A percentile compares a stretch with the other conserved stretches of the same genome.
These are phyloP conservation scores for Gila robusta DNA, from an alignment of 2,797 vertebrate genomes.

Conservation along the genomic window DNA sequence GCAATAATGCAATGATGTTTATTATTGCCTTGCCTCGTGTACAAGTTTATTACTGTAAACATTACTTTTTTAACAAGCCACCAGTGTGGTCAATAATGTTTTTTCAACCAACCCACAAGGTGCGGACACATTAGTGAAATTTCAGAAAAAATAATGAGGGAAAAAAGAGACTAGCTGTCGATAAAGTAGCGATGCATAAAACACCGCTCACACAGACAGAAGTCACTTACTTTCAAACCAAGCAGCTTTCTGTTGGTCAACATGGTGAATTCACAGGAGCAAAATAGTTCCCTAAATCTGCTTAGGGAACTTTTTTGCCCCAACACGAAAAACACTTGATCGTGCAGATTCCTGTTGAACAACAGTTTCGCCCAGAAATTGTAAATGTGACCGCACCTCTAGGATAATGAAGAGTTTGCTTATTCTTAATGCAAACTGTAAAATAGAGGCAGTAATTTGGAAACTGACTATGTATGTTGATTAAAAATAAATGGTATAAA, in stretches of 20 bases:
- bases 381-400: not conserved
- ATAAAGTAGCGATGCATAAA: not conserved
- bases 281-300: not conserved
- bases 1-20: not conserved
- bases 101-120: not conserved
- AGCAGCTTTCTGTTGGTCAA: conserved; percentile 4
- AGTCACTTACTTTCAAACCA: not conserved
- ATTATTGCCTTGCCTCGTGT: not conserved
- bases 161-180: not conserved
- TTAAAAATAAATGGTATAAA: not conserved
- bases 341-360: not conserved
- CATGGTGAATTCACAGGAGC: not conserved
- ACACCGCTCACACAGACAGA: not conserved
- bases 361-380: not conserved
- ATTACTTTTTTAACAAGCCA: not conserved
- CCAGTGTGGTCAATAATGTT: not conserved
- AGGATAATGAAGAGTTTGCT: not conserved
- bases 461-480: not conserved
- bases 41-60: not conserved
- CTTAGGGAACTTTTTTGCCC: not conserved
- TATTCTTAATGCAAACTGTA: not conserved
- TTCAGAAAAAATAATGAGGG: too few relatives aligned
- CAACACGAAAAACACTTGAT: too few relatives aligned
- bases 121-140: not conserved
- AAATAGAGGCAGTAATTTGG: too few relatives aligned